These are phyloP conservation scores for Pseudomyrmex cubaensis DNA, from an alignment of 1,140 invertebrate genomes.

Conservation along the genomic window DNA sequence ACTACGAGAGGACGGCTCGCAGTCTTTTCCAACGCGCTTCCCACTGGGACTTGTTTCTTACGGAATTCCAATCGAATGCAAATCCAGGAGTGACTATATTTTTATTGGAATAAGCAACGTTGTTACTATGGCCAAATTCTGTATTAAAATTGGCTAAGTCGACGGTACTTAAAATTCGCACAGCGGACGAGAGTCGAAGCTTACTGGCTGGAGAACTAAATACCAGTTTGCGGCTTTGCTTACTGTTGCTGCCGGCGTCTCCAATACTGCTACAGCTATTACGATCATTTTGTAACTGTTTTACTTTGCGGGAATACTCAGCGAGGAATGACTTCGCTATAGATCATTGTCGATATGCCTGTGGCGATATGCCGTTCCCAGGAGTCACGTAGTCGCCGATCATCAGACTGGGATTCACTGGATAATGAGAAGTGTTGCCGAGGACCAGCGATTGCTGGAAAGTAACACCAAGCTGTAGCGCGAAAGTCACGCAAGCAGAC, in stretches of 20 bases:
- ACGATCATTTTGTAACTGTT: slow-evolving; percentile 71
- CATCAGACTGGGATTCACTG: slow-evolving; percentile 92
- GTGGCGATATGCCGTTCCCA: slow-evolving; percentile 85
- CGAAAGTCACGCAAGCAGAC: slow-evolving; percentile 83
- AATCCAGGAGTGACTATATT: slow-evolving; percentile 57
- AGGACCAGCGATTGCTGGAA: slow-evolving; percentile 87
- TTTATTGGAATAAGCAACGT: slow-evolving; percentile 48
- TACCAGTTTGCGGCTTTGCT: slow-evolving; percentile 78
- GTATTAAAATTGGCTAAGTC: slow-evolving; percentile 64
- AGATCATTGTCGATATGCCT: slow-evolving; percentile 85
- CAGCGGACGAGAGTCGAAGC: slow-evolving; percentile 77
- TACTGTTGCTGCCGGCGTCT: slow-evolving; percentile 66
- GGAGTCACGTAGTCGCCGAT: slow-evolving; percentile 91
- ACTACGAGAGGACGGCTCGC: slow-evolving; percentile 79
- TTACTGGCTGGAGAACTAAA: slow-evolving; percentile 78
- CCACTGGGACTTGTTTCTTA: slow-evolving; percentile 73
- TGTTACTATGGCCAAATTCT: slow-evolving; percentile 33
- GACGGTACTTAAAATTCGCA: slow-evolving; percentile 73
- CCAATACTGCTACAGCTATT: slow-evolving; percentile 45
- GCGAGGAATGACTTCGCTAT: slow-evolving; percentile 74
- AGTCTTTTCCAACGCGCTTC: slow-evolving; percentile 76
- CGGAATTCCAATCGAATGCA: slow-evolving; percentile 65
- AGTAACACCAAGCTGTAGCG: slow-evolving; percentile 85
- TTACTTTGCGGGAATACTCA: slow-evolving; percentile 73
- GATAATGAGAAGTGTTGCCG: slow-evolving; percentile 88